Base-by-base conservation (phyloP, 2,888 invertebrate genomes). In the Drosophila basisetae region DNA sequence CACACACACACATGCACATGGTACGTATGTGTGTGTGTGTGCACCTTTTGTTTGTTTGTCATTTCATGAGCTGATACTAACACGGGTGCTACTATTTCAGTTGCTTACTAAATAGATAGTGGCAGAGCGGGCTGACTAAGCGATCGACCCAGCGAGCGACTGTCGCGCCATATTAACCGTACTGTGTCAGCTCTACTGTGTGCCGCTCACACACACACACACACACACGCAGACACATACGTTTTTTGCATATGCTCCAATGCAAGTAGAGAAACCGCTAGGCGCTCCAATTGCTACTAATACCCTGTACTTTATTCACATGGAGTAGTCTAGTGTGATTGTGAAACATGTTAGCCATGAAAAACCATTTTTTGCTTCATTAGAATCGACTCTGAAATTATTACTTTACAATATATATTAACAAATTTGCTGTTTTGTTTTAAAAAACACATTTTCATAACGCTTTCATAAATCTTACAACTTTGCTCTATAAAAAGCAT, bases 21-120 rank as follows among this genome's bases (percentile, higher is more conserved):
- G 47, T 47, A 43, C 11, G 65, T 71, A 49, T 56, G 56, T 62
- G 53, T 58, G 35, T 63, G 22, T 37, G 54, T 54, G 65, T 73
- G 59, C 49, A 39, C 35, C 39, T 54, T 35, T 72, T 73, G 61
- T 58, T 63, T 66, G 54, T 35, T 68, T 63, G 62, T 71, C 54
- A 73, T 89, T 86, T 83, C 90, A 78, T 90, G 84, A 83, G 82
- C 68, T 66, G 87, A 75, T 86, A 86, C 86, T 90, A 87, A 87
- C 87, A 84, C 87, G 88, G 87, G 91, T 87, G 87, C 91, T 87
- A 90, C 89, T 90, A 89, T 90, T 87, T 90, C 86, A 87, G 84
- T 86, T 90, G 89, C 87, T 86, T 90, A 90, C 90, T 87, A 90
- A 90, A 89, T 84, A 89, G 87, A 89, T 87, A 90, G 82, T 84